Evolutionary conservation across 2,113 vertebrate species (phyloP).

Genomic region (Heterocephalus glaber): DNA sequence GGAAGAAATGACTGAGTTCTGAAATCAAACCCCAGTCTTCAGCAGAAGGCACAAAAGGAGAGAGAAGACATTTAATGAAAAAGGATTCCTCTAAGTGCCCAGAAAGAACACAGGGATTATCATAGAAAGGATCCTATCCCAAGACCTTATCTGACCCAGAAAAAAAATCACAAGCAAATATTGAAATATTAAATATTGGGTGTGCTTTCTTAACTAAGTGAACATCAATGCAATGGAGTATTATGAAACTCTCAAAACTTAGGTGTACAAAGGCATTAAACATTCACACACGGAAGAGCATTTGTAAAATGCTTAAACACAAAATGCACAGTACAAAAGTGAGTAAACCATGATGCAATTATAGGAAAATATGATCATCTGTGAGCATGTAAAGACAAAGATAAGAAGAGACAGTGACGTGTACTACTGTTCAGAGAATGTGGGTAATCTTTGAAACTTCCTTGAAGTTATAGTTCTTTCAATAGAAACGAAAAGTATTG

Average conservation of each 20-base stretch:
- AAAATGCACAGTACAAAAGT: background rate
- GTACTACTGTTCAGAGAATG: background rate
- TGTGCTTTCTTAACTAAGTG: background rate
- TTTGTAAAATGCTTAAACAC: background rate
- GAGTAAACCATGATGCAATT: background rate
- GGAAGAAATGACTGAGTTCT: conserved; percentile 2
- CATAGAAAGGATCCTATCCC: background rate
- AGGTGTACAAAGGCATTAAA: background rate
- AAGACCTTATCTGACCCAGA: background rate
- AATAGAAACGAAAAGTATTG: background rate
- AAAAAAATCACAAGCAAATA: background rate
- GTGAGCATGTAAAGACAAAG: background rate
- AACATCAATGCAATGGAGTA: background rate
- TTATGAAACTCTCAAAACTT: background rate
- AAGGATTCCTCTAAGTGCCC: background rate
- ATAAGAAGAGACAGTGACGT: background rate
- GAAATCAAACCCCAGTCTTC: background rate
- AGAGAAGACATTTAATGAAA: background rate
- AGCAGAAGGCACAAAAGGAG: background rate
- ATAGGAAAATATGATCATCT: background rate
- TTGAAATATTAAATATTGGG: background rate
- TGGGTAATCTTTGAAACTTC: background rate
- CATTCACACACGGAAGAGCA: background rate
- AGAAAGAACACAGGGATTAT: background rate
- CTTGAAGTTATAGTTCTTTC: background rate